Conservation (phyloP, 1,140 invertebrate species). For the Trachymyrmex septentrionalis region DNA sequence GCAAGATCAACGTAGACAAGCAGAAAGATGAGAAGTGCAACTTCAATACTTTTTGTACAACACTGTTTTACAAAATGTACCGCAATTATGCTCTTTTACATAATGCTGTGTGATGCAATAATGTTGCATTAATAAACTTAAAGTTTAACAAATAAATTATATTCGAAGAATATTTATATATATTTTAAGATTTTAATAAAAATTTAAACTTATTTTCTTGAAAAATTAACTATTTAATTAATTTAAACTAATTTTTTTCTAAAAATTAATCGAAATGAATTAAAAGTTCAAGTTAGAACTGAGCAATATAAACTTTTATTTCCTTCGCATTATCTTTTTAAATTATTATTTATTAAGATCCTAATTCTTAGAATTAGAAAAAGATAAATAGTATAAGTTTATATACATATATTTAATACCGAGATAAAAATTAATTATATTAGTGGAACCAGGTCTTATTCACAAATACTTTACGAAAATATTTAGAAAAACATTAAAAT, state of each 20-base stretch:
- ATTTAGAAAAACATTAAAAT: background rate
- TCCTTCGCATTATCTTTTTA: background rate
- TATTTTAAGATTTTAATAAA: slow-evolving; percentile 12
- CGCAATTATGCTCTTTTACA: too few species aligned
- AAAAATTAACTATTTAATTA: background rate
- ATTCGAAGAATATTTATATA: background rate
- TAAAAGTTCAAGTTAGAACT: background rate
- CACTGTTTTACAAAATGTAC: background rate
- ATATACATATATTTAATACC: too few species aligned
- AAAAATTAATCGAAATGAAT: background rate
- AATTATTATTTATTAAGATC: background rate
- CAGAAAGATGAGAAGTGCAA: background rate
- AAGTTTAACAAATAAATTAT: background rate
- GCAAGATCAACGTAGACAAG: background rate
- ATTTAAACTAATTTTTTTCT: background rate
- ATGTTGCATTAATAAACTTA: background rate
- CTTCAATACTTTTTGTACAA: background rate
- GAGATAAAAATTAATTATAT: too few species aligned
- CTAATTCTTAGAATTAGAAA: too few species aligned
- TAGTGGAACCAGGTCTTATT: too few species aligned
- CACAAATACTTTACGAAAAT: too few species aligned
- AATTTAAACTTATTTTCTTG: background rate
- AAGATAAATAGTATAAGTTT: background rate
- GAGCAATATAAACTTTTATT: background rate
- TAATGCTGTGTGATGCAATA: background rate